A percentile compares a stretch with the other conserved stretches of the same genome.
phyloP scores from a whole-genome alignment of 1,140 invertebrate genomes.

The fruit fly (Drosophila melanogaster) region DNA sequence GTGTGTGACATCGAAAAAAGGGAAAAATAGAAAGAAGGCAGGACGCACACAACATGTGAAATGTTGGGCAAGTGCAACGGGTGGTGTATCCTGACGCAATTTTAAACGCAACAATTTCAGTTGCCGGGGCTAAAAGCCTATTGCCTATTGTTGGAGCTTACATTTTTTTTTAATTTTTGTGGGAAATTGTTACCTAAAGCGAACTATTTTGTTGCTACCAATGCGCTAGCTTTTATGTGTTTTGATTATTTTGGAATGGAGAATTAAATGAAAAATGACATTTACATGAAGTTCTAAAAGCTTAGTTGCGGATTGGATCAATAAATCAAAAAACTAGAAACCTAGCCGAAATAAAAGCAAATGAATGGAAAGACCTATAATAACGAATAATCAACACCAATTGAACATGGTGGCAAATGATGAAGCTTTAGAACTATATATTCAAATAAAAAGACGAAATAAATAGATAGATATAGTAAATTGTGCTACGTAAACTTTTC shows the following conservation, averaged over 20 bases:
- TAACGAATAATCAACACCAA: neutral
- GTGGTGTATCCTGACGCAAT: constrained; percentile 71
- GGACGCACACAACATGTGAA: constrained; percentile 26
- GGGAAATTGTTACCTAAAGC: constrained; percentile 23
- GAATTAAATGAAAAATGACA: constrained; percentile 15
- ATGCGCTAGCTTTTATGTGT: neutral
- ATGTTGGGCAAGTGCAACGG: constrained; percentile 22
- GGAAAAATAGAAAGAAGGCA: constrained; percentile 12
- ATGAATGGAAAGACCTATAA: neutral
- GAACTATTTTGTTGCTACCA: constrained; percentile 12
- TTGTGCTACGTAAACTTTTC: neutral
- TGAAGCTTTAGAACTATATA: too few species aligned
- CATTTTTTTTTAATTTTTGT: constrained; percentile 18
- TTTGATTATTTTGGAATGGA: neutral
- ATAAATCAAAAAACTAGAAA: neutral
- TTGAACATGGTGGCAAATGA: too few species aligned
- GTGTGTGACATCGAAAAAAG: constrained; percentile 41
- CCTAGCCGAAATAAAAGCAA: neutral
- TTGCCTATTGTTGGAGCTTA: constrained; percentile 17
- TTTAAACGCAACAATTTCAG: constrained; percentile 81
- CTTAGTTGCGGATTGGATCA: neutral
- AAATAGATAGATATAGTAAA: too few species aligned
- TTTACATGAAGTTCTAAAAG: constrained; percentile 28
- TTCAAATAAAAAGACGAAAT: too few species aligned
- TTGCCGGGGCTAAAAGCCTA: constrained; percentile 64